Base-by-base conservation (phyloP, 2,113 vertebrate species). In the Siniperca knerii region DNA sequence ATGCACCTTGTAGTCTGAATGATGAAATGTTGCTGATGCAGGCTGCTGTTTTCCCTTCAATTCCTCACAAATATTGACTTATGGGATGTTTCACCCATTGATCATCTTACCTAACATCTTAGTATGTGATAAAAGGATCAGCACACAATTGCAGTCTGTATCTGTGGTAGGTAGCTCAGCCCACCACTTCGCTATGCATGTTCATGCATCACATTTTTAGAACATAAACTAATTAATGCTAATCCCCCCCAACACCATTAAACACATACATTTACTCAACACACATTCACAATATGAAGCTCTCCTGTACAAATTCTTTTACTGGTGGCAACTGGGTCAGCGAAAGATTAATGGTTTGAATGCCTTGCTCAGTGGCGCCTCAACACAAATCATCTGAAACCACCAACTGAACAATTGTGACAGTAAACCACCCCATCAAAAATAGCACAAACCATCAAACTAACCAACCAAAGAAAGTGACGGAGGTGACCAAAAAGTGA, bases 21-120 rank as follows among this genome's bases (percentile, higher is more conserved):
- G 46, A 75, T 75, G 54, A 69, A 75, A 75, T 57, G 57, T 71
- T 65, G 12, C 74, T 58, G 29, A 66, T 70, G 67, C 13, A 44
- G 35, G 20, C 66, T 10, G 54, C 52, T 46, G 61, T 62, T 81
- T 50, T 50, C 21, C 64, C 23, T 4, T 69, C 11, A 64, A 18
- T 11, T 50, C 42, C 72, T 57, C n/a, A 33, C 48, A 40, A 29
- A 8, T 40, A 71, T 48, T 35, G 58, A 65, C 13, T 46, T 44
- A 23, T 58, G 21, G 4, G 29, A 37, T 54, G 50, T 73, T 42
- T 42, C 7, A 21, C 13, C 4, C 15, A 20, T 58, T 66, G 61
- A 79, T 67, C 75, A 60, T 79, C 35, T 52, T n/a, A 71, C 8
- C 46, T 35, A 64, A 37, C 52, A 60, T 71, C 12, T 4, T 66